phyloP scores from a whole-genome alignment of 64 coral and sea anemone genomes.

The Pachyseris speciosa region DNA sequence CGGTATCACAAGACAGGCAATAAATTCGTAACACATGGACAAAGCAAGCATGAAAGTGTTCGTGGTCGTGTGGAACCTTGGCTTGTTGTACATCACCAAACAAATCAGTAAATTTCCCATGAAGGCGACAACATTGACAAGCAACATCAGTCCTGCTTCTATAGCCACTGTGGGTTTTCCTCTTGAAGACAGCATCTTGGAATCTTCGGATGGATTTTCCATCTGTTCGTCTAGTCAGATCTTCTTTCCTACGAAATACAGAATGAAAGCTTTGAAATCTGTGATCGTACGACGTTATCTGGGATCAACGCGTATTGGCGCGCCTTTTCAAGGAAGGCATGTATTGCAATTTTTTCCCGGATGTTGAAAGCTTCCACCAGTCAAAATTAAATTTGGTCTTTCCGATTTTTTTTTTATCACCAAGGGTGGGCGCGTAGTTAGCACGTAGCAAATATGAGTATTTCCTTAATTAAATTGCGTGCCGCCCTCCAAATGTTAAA shows the following conservation, averaged over 20 bases:
- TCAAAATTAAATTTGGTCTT: neutral
- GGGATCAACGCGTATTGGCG: neutral
- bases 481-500: neutral
- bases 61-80: neutral
- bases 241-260: neutral
- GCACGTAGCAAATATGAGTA: neutral
- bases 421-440: neutral
- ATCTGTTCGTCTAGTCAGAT: neutral
- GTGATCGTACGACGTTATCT: neutral
- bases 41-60: neutral
- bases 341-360: neutral
- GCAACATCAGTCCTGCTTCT: constrained; percentile 5
- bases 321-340: neutral
- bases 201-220: neutral
- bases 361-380: neutral
- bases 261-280: neutral
- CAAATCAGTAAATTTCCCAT: constrained; percentile 24
- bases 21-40: neutral
- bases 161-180: neutral
- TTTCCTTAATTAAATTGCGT: neutral
- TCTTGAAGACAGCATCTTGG: neutral
- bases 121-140: neutral
- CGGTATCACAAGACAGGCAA: neutral
- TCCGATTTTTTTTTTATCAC: neutral
- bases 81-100: neutral